Percentiles rank a stretch among this genome's conserved stretches.
Conservation (phyloP, 1,140 invertebrate species). For the Lordiphosa clarofinis region DNA sequence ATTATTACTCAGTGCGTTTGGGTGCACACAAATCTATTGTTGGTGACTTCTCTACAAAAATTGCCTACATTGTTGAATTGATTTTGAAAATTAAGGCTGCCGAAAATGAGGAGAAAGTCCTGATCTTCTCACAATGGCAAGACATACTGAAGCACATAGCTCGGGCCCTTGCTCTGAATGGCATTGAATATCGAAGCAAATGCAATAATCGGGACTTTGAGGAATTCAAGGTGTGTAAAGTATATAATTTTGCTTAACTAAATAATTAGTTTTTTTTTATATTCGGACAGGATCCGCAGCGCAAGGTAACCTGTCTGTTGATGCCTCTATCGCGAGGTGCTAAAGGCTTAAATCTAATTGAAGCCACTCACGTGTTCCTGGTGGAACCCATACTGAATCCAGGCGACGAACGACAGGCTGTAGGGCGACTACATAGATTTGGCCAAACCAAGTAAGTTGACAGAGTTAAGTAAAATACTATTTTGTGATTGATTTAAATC, state of each 20-base stretch:
- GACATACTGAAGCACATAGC: constrained; percentile 84
- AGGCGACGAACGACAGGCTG: constrained; percentile 88
- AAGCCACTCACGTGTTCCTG: constrained; percentile 89
- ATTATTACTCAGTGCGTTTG: constrained; percentile 59
- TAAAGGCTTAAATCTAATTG: constrained; percentile 89
- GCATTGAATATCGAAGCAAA: constrained; percentile 80
- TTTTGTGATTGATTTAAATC: constrained; percentile 19
- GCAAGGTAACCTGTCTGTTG: constrained; percentile 84
- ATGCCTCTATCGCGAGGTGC: constrained; percentile 85
- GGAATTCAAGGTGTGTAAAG: constrained; percentile 82
- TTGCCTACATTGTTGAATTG: constrained; percentile 84
- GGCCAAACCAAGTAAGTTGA: constrained; percentile 85
- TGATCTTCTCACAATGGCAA: constrained; percentile 88
- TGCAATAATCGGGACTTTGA: constrained; percentile 81
- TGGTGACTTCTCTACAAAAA: constrained; percentile 87
- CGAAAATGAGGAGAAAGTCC: constrained; percentile 81
- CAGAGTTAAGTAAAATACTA: background rate
- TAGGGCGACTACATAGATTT: constrained; percentile 89
- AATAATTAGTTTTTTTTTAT: constrained; percentile 2
- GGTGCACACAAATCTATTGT: constrained; percentile 47
- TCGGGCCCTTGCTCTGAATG: constrained; percentile 83
- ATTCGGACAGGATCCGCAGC: constrained; percentile 71
- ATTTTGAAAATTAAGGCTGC: constrained; percentile 81
- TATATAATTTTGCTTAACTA: background rate
- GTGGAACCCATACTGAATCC: constrained; percentile 89